phyloP scores from a whole-genome alignment of 2,888 invertebrate genomes.

The Augochlorella aurata region DNA sequence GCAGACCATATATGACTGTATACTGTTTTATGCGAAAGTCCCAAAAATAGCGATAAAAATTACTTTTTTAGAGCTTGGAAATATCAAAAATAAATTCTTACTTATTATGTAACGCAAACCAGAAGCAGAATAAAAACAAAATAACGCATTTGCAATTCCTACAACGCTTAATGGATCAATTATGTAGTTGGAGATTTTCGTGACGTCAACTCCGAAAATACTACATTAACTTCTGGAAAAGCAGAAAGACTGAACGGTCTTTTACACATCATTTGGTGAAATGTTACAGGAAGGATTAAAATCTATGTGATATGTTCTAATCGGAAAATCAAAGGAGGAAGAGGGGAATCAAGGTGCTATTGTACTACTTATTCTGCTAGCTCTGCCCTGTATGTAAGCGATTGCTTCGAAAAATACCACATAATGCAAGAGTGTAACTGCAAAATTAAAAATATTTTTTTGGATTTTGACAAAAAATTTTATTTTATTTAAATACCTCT shows the following conservation, averaged over 20 bases:
- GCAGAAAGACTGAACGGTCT: slow-evolving; percentile 15
- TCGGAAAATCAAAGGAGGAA: slow-evolving; percentile 46
- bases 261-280: slow-evolving; percentile 22
- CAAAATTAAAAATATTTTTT: neutral
- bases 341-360: slow-evolving; percentile 32
- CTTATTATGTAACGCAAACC: slow-evolving; percentile 35
- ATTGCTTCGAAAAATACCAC: slow-evolving; percentile 17
- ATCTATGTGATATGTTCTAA: slow-evolving; percentile 17
- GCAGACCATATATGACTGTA: slow-evolving; percentile 28
- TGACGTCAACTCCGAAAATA: neutral
- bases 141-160: slow-evolving; percentile 38
- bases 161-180: slow-evolving; percentile 39
- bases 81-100: slow-evolving; percentile 37
- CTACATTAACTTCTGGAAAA: slow-evolving; percentile 11
- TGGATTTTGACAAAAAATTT: slow-evolving; percentile 34
- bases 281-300: slow-evolving; percentile 21
- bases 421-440: slow-evolving; percentile 12
- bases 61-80: slow-evolving; percentile 64
- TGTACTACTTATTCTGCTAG: slow-evolving; percentile 54
- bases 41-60: slow-evolving; percentile 69
- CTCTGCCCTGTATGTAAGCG: slow-evolving; percentile 17
- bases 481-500: slow-evolving; percentile 37
- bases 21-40: slow-evolving; percentile 32
- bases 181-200: slow-evolving; percentile 44
- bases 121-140: slow-evolving; percentile 39